Conservation (phyloP, 37 sponge, comb jelly and placozoan species). For the Eunapius fragilis region DNA sequence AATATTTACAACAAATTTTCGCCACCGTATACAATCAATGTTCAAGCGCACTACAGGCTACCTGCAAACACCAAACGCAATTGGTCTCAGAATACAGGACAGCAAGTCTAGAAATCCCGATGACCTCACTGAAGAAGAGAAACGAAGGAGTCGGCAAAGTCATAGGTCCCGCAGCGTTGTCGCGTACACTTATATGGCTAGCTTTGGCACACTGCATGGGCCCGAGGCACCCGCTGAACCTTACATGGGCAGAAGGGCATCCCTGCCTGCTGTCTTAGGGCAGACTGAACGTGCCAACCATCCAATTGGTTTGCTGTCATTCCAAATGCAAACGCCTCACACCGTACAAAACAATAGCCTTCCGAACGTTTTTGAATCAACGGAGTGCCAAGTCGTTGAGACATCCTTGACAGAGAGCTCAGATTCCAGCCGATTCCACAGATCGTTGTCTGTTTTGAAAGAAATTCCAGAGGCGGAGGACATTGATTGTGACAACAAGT, state of each 20-base stretch:
- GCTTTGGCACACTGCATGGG: neutral
- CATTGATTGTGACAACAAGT: neutral
- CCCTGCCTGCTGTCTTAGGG: constrained; percentile 49
- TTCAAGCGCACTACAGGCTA: neutral
- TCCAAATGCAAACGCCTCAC: neutral
- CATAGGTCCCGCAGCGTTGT: constrained; percentile 5
- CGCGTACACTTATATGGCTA: neutral
- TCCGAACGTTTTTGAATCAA: neutral
- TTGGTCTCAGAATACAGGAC: neutral
- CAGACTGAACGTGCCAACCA: neutral
- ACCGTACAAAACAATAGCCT: neutral
- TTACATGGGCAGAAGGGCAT: constrained; percentile 58
- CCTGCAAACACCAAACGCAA: neutral
- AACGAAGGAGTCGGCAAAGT: constrained; percentile 50
- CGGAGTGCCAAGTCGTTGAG: neutral
- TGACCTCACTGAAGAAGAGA: neutral
- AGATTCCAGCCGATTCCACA: neutral
- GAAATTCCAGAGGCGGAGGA: neutral
- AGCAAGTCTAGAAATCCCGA: neutral
- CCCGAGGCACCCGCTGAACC: neutral
- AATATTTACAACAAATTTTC: constrained; percentile 74
- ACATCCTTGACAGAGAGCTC: neutral
- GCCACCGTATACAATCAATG: constrained; percentile 14
- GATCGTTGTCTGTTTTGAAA: neutral
- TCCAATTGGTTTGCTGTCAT: neutral